Percentiles rank a stretch among this genome's conserved stretches.
phyloP scores from a whole-genome alignment of 2,113 vertebrate species.

The Promerops cafer region DNA sequence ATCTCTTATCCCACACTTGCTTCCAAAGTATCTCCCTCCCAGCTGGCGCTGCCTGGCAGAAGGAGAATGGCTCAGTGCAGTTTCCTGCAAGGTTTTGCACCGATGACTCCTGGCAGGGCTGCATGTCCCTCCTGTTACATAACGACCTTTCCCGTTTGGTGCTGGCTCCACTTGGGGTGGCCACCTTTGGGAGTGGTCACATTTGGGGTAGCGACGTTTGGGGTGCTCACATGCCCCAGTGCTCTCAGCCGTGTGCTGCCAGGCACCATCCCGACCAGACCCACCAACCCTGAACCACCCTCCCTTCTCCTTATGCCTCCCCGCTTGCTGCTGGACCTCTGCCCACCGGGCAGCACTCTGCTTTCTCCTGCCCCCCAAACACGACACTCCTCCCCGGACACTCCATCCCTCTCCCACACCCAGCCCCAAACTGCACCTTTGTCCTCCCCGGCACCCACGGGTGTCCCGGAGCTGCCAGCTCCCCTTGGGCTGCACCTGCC shows the following conservation, averaged over 20 bases:
- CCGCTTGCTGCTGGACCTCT: background rate
- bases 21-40: background rate
- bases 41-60: background rate
- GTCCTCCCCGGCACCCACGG: background rate
- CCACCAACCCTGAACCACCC: background rate
- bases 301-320: background rate
- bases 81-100: background rate
- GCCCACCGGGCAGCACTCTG: background rate
- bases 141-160: background rate
- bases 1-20: background rate
- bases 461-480: background rate
- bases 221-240: fast-evolving
- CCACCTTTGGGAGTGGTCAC: background rate
- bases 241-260: background rate
- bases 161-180: background rate
- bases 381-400: fast-evolving
- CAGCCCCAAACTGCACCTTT: background rate
- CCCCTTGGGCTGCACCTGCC: background rate
- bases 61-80: background rate
- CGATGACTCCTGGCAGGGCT: constrained; percentile 1
- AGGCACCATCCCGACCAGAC: background rate
- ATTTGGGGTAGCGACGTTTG: background rate
- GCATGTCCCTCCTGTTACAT: constrained; percentile 28
- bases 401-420: too few species aligned
- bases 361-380: background rate